Evolutionary conservation across 2,113 vertebrate species (phyloP).

Genomic region (Paracanthobrama guichenoti): DNA sequence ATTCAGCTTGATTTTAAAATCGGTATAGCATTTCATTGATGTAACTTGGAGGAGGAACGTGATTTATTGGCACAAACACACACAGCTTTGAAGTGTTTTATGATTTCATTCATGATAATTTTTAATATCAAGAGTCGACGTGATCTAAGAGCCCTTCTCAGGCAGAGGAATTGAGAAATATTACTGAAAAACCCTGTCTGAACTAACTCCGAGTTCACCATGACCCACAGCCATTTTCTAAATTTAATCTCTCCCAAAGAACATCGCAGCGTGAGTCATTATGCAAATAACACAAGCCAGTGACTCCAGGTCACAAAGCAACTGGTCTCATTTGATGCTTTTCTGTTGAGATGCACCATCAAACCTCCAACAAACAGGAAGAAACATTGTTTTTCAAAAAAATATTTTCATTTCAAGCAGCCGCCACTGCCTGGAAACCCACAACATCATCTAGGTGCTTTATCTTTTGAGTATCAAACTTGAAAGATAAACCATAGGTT

Average conservation of each 20-base stretch:
- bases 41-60: neutral
- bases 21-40: neutral
- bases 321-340: constrained; percentile 35
- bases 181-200: neutral
- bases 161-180: neutral
- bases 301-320: constrained; percentile 26
- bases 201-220: constrained; percentile 11
- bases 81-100: neutral
- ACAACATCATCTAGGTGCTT: neutral
- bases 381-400: neutral
- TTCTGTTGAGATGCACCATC: neutral
- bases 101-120: constrained; percentile 7
- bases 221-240: constrained; percentile 64
- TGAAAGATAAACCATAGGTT: neutral
- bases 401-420: neutral
- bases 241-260: constrained; percentile 65
- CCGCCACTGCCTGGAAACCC: neutral
- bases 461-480: neutral
- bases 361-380: constrained; percentile 1
- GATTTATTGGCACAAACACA: neutral
- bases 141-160: neutral
- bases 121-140: constrained; percentile 7
- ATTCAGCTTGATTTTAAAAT: neutral
- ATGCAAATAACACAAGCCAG: constrained; percentile 58
- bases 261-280: constrained; percentile 62